phyloP scores from a whole-genome alignment of 2,797 vertebrate genomes.

The Pseudocheirus occidentalis region DNA sequence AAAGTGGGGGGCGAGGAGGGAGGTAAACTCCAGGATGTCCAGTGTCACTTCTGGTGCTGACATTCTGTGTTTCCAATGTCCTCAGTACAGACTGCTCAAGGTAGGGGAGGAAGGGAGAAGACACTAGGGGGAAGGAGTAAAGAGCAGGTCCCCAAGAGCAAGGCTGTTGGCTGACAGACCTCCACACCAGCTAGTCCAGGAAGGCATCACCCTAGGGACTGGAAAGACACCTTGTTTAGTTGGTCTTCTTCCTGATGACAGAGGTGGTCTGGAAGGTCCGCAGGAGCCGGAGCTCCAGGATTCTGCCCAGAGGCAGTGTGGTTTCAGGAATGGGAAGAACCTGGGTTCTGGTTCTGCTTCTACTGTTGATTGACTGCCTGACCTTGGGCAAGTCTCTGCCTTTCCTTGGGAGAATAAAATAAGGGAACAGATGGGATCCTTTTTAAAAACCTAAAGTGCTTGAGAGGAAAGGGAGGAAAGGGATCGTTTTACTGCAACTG shows the following conservation, averaged over 20 bases:
- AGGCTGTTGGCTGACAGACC: not conserved
- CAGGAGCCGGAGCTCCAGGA: not conserved
- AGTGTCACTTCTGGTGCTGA: not conserved
- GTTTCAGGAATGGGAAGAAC: not conserved
- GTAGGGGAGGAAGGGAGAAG: not conserved
- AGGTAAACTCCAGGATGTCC: not conserved
- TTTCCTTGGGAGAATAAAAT: not conserved
- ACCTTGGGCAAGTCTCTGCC: not conserved
- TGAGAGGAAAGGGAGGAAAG: not conserved
- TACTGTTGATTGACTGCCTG: not conserved
- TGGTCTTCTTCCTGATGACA: not conserved
- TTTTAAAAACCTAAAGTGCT: not conserved
- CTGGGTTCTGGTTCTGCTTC: not conserved
- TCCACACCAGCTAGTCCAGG: not conserved
- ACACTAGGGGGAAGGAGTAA: not conserved
- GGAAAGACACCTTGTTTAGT: not conserved
- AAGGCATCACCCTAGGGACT: not conserved
- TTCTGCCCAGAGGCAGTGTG: not conserved
- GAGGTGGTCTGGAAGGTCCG: not conserved
- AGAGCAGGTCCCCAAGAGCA: not conserved
- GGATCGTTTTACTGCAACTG: not conserved
- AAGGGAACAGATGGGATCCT: conserved; percentile 15
- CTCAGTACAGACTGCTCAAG: not conserved
- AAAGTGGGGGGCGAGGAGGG: not conserved
- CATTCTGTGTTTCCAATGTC: not conserved